These are phyloP conservation scores for Eclectus roratus DNA, from an alignment of 2,113 vertebrate genomes.

Conservation along the genomic window DNA sequence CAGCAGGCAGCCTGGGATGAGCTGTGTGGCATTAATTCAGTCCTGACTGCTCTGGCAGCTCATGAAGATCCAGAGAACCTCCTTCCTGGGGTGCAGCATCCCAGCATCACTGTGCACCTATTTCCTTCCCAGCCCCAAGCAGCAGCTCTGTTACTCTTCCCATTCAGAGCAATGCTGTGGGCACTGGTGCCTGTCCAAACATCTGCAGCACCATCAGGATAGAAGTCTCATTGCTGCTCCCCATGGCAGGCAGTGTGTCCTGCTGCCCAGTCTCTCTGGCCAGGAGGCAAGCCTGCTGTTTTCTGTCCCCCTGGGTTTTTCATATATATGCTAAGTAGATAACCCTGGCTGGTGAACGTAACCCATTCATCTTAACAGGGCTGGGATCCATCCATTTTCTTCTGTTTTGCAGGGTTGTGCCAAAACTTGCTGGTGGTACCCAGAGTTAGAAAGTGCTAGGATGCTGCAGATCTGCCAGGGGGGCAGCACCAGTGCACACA, in stretches of 20 bases:
- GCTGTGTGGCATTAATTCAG: fast-evolving
- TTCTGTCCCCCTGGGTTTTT: neutral
- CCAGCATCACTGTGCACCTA: neutral
- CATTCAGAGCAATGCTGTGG: neutral
- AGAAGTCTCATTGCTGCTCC: neutral
- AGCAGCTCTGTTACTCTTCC: neutral
- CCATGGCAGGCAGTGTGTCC: neutral
- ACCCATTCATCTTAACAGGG: neutral
- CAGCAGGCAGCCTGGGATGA: neutral
- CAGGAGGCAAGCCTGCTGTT: neutral
- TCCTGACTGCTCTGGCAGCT: neutral
- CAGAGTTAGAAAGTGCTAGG: neutral
- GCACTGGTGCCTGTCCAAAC: neutral
- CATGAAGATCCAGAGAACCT: neutral
- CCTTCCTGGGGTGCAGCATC: neutral
- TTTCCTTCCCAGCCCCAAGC: neutral
- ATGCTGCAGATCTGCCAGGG: neutral
- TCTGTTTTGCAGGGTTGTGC: neutral
- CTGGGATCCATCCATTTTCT: neutral
- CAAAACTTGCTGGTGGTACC: neutral
- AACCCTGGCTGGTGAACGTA: neutral
- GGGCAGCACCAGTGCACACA: neutral
- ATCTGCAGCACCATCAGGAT: neutral
- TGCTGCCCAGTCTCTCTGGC: neutral
- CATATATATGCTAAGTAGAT: conserved; percentile 2